A percentile compares a stretch with the other conserved stretches of the same genome.
Evolutionary conservation across 1,140 invertebrate species (phyloP).

Genomic region (Mactra quadrangularis): DNA sequence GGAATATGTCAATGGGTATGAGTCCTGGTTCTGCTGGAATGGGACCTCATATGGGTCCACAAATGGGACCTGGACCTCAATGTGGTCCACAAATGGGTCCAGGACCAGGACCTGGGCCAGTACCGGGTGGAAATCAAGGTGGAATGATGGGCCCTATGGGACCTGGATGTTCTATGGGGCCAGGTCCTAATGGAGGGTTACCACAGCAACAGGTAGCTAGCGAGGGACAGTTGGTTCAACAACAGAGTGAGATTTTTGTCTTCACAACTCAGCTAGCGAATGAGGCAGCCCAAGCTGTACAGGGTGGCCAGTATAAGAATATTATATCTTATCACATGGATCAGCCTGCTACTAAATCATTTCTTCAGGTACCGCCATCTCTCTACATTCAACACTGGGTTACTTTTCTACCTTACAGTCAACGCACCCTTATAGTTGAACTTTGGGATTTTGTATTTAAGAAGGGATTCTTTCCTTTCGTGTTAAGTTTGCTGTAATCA

Average conservation of each 20-base stretch:
- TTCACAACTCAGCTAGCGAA: conserved; percentile 97
- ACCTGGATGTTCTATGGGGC: conserved; percentile 36
- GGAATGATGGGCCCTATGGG: conserved; percentile 26
- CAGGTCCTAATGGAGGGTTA: conserved; percentile 36
- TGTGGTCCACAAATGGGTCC: conserved; percentile 16
- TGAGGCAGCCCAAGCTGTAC: conserved; percentile 95
- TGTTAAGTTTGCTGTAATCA: too few relatives aligned
- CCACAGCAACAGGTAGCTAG: conserved; percentile 59
- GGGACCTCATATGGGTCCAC: conserved; percentile 23
- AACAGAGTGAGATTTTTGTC: conserved; percentile 99
- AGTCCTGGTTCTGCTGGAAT: conserved; percentile 40
- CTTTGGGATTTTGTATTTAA: too few relatives aligned
- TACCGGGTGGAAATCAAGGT: conserved; percentile 15
- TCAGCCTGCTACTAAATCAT: conserved; percentile 97
- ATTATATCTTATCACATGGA: conserved; percentile 98
- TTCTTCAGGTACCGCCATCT: conserved; percentile 90
- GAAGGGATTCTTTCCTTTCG: too few relatives aligned
- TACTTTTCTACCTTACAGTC: conserved; percentile 8
- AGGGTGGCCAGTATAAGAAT: conserved; percentile 93
- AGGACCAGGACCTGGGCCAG: background rate
- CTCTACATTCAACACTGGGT: conserved; percentile 6
- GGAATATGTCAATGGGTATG: conserved; percentile 44
- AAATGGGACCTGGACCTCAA: conserved; percentile 5
- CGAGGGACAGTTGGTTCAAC: conserved; percentile 87
- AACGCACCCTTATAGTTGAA: too few relatives aligned